These are phyloP conservation scores for Noturus placidus DNA, from an alignment of 2,113 vertebrate genomes.

Conservation along the genomic window DNA sequence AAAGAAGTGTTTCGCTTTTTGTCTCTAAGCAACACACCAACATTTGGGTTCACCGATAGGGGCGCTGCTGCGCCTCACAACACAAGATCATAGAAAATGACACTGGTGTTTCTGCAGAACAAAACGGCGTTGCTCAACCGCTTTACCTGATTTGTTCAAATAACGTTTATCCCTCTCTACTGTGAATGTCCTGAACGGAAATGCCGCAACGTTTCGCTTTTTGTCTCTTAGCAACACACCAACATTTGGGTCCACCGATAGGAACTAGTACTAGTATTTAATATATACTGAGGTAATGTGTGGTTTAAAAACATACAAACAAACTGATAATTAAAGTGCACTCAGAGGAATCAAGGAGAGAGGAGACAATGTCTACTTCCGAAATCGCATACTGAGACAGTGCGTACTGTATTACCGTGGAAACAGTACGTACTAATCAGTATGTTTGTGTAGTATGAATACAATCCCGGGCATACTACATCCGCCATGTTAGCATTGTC, in stretches of 20 bases:
- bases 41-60: slow-evolving; percentile 27
- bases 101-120: too few relatives aligned
- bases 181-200: not conserved
- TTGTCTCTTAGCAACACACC: slow-evolving; percentile 55
- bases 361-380: not conserved
- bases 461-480: too few relatives aligned
- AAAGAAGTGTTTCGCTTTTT: slow-evolving; percentile 5
- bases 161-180: not conserved
- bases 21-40: slow-evolving; percentile 57
- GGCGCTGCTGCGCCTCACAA: slow-evolving; percentile 5
- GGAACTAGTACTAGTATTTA: not conserved
- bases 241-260: slow-evolving; percentile 34
- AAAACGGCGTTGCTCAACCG: too few relatives aligned
- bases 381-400: too few relatives aligned
- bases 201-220: not conserved
- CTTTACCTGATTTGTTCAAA: too few relatives aligned
- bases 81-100: too few relatives aligned
- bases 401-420: too few relatives aligned
- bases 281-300: not conserved
- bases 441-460: too few relatives aligned
- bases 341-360: not conserved
- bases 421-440: too few relatives aligned
- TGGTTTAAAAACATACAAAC: not conserved
- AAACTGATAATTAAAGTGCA: not conserved
- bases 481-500: too few relatives aligned